phyloP scores from a whole-genome alignment of 2,113 vertebrate species.

The Condylura cristata region DNA sequence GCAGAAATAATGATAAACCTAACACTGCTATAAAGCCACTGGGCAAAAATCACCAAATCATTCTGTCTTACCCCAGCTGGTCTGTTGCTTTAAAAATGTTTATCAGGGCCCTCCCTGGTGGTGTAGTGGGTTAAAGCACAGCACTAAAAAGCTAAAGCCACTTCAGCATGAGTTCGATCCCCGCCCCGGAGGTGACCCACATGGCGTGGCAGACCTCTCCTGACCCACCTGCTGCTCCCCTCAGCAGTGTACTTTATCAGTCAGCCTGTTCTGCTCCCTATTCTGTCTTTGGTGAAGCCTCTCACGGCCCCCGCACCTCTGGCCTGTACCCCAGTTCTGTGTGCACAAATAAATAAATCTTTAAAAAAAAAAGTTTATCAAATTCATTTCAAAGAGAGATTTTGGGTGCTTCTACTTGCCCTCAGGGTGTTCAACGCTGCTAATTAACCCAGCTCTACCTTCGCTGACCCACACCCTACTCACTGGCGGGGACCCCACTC shows the following conservation, averaged over 20 bases:
- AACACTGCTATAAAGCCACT: neutral
- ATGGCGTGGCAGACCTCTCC: too few species aligned
- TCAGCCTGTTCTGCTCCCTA: too few species aligned
- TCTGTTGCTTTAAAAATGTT: constrained; percentile 1
- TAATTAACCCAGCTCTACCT: neutral
- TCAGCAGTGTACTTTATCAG: too few species aligned
- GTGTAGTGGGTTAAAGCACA: too few species aligned
- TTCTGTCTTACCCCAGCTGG: neutral
- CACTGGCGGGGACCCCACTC: neutral
- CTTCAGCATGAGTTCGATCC: too few species aligned
- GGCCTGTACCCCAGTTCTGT: too few species aligned
- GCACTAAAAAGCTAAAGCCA: too few species aligned
- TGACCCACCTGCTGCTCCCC: too few species aligned
- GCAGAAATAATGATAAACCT: constrained; percentile 22
- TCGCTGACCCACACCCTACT: neutral
- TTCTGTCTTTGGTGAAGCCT: too few species aligned
- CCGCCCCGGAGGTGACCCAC: too few species aligned
- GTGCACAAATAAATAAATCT: too few species aligned
- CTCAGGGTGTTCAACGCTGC: neutral
- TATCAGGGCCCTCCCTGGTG: neutral
- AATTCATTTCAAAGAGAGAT: neutral
- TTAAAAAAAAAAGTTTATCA: neutral
- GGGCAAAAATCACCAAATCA: neutral
- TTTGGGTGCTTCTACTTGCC: neutral
- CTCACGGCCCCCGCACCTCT: too few species aligned